A percentile compares a stretch with the other conserved stretches of the same genome.
Evolutionary conservation across 2,888 invertebrate species (phyloP).

Genomic region (Mesochorus sp.): DNA sequence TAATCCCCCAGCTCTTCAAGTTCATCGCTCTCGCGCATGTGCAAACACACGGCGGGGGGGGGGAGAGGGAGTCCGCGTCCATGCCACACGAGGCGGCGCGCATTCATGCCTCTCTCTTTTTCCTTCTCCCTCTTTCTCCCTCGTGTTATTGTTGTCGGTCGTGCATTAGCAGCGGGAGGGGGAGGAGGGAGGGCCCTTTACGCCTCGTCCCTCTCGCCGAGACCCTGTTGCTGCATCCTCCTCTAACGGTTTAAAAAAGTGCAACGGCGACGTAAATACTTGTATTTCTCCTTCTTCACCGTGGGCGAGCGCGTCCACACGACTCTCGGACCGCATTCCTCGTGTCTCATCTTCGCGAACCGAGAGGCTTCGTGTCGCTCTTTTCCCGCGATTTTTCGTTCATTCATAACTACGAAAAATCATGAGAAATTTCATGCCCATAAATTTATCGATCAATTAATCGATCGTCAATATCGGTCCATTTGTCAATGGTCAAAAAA

Average conservation of each 20-base stretch:
- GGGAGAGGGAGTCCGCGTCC: too few species aligned
- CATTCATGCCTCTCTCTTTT: conserved; percentile 51
- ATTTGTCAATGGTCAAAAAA: too few species aligned
- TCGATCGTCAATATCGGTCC: not conserved
- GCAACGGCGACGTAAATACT: conserved; percentile 44
- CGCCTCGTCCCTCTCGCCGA: conserved; percentile 38
- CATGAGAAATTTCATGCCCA: not conserved
- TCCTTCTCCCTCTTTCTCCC: conserved; percentile 52
- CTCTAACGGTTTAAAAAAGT: not conserved
- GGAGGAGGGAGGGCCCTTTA: conserved; percentile 65
- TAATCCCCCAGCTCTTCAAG: conserved; percentile 68
- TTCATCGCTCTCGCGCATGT: conserved; percentile 79
- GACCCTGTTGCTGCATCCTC: conserved; percentile 36
- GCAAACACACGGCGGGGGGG: conserved; percentile 73
- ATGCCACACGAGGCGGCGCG: conserved; percentile 65
- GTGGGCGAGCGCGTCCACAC: conserved; percentile 44
- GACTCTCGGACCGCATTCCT: conserved; percentile 49
- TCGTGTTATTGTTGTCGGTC: conserved; percentile 71
- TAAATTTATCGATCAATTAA: not conserved
- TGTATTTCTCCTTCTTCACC: conserved; percentile 25
- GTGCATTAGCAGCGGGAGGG: conserved; percentile 71
- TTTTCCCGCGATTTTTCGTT: conserved; percentile 32
- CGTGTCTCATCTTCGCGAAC: conserved; percentile 35
- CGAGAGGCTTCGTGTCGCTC: conserved; percentile 20
- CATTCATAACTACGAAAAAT: conserved; percentile 31